A percentile compares a stretch with the other conserved stretches of the same genome.
phyloP scores from a whole-genome alignment of 2,113 vertebrate species.

The Caranx ignobilis region DNA sequence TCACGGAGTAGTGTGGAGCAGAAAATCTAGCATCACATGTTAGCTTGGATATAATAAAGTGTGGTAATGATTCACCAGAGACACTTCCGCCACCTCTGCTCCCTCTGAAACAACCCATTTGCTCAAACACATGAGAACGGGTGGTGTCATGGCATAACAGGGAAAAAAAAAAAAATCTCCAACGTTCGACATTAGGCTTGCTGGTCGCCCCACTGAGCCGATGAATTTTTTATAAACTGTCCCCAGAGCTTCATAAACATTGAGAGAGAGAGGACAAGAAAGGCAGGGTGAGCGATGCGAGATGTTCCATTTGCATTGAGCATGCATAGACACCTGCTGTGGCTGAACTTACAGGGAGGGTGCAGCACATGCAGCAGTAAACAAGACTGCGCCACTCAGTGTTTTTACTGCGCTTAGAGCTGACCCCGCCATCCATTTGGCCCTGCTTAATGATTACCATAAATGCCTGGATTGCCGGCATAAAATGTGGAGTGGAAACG shows the following conservation, averaged over 20 bases:
- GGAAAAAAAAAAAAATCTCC: not conserved
- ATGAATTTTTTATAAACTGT: slow-evolving; percentile 92
- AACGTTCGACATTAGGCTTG: slow-evolving; percentile 82
- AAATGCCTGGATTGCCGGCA: slow-evolving; percentile 90
- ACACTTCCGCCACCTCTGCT: slow-evolving; percentile 44
- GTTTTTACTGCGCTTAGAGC: slow-evolving; percentile 80
- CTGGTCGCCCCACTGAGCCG: slow-evolving; percentile 84
- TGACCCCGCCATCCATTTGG: slow-evolving; percentile 87
- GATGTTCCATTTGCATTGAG: slow-evolving; percentile 82
- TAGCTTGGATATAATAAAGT: slow-evolving; percentile 66
- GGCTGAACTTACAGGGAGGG: slow-evolving; percentile 79
- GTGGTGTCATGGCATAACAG: slow-evolving; percentile 38
- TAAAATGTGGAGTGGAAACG: slow-evolving; percentile 85
- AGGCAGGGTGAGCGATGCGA: slow-evolving; percentile 47
- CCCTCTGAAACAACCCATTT: slow-evolving; percentile 11
- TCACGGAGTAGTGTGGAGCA: slow-evolving; percentile 46
- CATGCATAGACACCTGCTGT: slow-evolving; percentile 81
- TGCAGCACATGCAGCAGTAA: slow-evolving; percentile 85
- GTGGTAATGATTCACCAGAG: slow-evolving; percentile 61
- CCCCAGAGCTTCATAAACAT: slow-evolving; percentile 88
- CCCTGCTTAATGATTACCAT: slow-evolving; percentile 87
- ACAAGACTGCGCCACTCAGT: slow-evolving; percentile 68
- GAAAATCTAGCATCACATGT: slow-evolving; percentile 59
- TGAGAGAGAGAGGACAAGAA: slow-evolving; percentile 32
- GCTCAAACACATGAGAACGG: slow-evolving; percentile 58